phyloP scores from a whole-genome alignment of 1,140 invertebrate genomes.

The Maconellicoccus hirsutus region DNA sequence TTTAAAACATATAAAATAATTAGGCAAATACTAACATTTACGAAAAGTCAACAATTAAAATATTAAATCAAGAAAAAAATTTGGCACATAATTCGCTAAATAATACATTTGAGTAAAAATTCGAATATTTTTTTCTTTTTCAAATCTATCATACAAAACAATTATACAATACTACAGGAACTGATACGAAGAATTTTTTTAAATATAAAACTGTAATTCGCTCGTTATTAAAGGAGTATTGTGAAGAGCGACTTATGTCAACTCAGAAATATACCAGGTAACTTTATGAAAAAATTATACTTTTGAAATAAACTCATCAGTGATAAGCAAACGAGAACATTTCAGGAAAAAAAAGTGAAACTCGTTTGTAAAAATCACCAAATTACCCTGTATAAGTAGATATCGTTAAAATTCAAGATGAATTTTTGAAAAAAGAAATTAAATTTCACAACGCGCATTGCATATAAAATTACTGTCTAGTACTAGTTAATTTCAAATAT shows the following conservation, averaged over 20 bases:
- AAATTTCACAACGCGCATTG: background rate
- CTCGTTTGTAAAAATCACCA: background rate
- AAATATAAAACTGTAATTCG: background rate
- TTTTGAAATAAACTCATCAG: too few species aligned
- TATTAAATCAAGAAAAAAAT: background rate
- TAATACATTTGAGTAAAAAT: background rate
- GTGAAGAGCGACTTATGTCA: background rate
- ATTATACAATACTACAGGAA: constrained; percentile 18
- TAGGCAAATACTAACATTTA: background rate
- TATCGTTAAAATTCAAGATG: too few species aligned
- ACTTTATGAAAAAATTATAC: background rate
- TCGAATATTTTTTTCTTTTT: background rate
- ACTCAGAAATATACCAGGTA: background rate
- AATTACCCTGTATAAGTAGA: background rate
- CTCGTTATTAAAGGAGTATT: background rate
- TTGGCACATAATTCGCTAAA: constrained; percentile 15
- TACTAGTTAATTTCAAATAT: background rate
- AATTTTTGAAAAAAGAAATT: too few species aligned
- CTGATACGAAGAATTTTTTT: background rate
- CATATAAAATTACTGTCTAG: background rate
- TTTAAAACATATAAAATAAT: background rate
- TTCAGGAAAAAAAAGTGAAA: too few species aligned
- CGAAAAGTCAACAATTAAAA: background rate
- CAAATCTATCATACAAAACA: background rate
- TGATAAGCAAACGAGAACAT: too few species aligned